Conservation (phyloP, 2,113 vertebrate species). For the Plecotus auritus region DNA sequence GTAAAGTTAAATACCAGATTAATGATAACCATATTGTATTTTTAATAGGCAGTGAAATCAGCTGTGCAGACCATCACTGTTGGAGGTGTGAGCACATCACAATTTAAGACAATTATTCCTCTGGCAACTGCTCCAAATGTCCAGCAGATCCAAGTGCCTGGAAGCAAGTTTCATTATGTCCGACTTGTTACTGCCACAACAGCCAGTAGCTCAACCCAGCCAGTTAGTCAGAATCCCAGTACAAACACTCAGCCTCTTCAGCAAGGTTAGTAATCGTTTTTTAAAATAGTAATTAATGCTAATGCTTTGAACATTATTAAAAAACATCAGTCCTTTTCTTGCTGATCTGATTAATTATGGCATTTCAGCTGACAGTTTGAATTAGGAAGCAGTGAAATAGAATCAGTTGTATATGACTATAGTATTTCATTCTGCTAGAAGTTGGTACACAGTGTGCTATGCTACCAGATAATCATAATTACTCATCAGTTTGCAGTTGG, state of each 20-base stretch:
- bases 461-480: neutral
- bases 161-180: slow-evolving; percentile 98
- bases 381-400: neutral
- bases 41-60: slow-evolving; percentile 89
- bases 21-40: slow-evolving; percentile 67
- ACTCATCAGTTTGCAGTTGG: neutral
- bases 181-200: slow-evolving; percentile 95
- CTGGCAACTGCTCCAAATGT: slow-evolving; percentile 93
- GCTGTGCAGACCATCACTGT: slow-evolving; percentile 91
- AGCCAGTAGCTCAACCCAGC: slow-evolving; percentile 81
- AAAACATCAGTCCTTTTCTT: slow-evolving; percentile 6
- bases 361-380: neutral
- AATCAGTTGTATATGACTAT: neutral
- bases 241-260: slow-evolving; percentile 90
- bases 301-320: neutral
- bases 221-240: slow-evolving; percentile 83
- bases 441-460: neutral
- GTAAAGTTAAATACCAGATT: neutral
- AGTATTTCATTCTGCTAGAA: neutral
- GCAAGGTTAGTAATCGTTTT: slow-evolving; percentile 84
- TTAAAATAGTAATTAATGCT: neutral
- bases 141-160: slow-evolving; percentile 98
- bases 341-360: neutral
- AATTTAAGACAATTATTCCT: slow-evolving; percentile 98
- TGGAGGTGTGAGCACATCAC: slow-evolving; percentile 89